Evolutionary conservation across 1,140 invertebrate species (phyloP).

Genomic region (Chymomyza costata): DNA sequence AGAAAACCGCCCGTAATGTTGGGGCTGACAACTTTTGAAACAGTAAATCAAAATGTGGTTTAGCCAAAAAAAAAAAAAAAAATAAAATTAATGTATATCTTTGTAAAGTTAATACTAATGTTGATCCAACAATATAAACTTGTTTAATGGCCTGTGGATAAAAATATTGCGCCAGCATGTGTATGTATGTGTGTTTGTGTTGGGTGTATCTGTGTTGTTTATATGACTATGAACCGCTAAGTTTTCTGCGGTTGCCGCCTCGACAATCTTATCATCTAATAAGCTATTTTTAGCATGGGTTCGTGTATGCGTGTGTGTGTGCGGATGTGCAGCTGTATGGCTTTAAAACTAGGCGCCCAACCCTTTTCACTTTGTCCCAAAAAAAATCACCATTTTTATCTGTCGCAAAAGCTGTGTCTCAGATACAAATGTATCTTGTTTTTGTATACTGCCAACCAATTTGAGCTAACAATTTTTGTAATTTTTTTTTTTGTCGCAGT

Average conservation of each 20-base stretch:
- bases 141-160: slow-evolving; percentile 28
- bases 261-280: slow-evolving; percentile 71
- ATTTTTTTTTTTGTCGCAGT: slow-evolving; percentile 10
- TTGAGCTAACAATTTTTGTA: slow-evolving; percentile 47
- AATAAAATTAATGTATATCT: slow-evolving; percentile 26
- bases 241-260: slow-evolving; percentile 58
- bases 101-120: too few species aligned
- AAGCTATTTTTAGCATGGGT: slow-evolving; percentile 61
- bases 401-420: slow-evolving; percentile 6
- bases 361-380: slow-evolving; percentile 33
- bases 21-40: slow-evolving; percentile 10
- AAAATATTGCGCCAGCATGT: slow-evolving; percentile 5
- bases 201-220: too few species aligned
- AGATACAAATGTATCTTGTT: too few species aligned
- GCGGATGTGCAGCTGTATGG: slow-evolving; percentile 34
- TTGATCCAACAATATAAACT: slow-evolving; percentile 22
- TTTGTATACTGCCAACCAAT: slow-evolving; percentile 38
- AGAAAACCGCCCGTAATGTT: too few species aligned
- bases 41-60: slow-evolving; percentile 37
- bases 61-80: slow-evolving; percentile 4
- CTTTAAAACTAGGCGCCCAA: slow-evolving; percentile 41
- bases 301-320: slow-evolving; percentile 18
- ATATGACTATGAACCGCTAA: slow-evolving; percentile 52
- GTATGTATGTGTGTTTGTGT: slow-evolving; percentile 29
- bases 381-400: slow-evolving; percentile 4